These are phyloP conservation scores for Australoheros facetus DNA, from an alignment of 2,797 vertebrate species.

Conservation along the genomic window DNA sequence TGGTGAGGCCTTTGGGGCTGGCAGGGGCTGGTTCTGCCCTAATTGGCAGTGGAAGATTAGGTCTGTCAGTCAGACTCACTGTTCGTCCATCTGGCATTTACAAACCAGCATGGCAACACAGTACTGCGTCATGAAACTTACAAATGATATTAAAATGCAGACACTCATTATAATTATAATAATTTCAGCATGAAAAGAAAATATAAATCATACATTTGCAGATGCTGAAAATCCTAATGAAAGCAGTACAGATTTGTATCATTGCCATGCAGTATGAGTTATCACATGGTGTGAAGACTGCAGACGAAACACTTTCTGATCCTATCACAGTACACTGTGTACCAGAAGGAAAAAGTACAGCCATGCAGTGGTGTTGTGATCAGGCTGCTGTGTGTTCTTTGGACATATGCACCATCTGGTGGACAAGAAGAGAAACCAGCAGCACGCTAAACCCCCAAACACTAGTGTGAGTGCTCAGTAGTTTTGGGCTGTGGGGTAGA, in stretches of 20 bases:
- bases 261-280: constrained; percentile 1
- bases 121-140: background rate
- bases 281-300: constrained; percentile 53
- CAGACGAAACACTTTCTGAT: constrained; percentile 59
- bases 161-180: background rate
- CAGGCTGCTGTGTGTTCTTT: constrained; percentile 13
- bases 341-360: constrained; percentile 56
- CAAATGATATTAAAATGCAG: background rate
- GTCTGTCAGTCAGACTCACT: constrained; percentile 24
- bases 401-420: constrained; percentile 69
- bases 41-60: constrained; percentile 60
- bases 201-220: background rate
- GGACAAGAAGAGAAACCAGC: constrained; percentile 42
- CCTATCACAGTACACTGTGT: constrained; percentile 71
- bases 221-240: background rate
- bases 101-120: background rate
- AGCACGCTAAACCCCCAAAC: background rate
- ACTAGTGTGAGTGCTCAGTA: constrained; percentile 20
- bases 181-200: background rate
- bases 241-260: background rate
- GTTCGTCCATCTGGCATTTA: constrained; percentile 42
- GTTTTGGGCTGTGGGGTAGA: constrained; percentile 17
- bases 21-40: constrained; percentile 50
- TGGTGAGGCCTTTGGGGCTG: constrained; percentile 51
- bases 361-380: constrained; percentile 54